phyloP scores from a whole-genome alignment of 2,797 vertebrate genomes.

The Cossypha dichroa region DNA sequence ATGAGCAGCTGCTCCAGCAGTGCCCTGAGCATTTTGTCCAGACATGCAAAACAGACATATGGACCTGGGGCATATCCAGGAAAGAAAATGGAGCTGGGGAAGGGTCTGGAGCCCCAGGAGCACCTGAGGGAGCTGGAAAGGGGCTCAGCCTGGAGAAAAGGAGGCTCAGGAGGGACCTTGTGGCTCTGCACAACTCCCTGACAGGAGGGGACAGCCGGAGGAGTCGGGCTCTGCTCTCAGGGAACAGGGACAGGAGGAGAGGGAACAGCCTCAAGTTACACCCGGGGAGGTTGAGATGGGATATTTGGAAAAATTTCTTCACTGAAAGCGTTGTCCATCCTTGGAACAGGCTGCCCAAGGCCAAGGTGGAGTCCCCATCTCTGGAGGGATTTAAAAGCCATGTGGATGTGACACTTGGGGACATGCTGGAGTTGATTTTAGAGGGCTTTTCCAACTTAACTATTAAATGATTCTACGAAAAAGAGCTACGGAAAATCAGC shows the following conservation, averaged over 20 bases:
- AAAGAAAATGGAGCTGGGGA: background rate
- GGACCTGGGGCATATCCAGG: background rate
- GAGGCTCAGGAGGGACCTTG: background rate
- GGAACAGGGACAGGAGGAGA: background rate
- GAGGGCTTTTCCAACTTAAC: background rate
- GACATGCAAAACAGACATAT: background rate
- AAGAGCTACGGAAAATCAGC: background rate
- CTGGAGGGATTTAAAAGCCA: background rate
- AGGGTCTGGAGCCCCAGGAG: background rate
- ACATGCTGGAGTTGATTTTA: background rate
- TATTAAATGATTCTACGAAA: too few species aligned
- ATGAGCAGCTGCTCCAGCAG: background rate
- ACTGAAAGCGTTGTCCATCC: background rate
- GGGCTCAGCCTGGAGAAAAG: background rate
- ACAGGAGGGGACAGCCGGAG: accelerated
- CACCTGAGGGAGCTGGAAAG: background rate
- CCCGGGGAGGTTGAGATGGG: background rate
- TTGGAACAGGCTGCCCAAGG: background rate
- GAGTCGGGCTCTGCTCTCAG: accelerated
- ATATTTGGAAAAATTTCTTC: background rate
- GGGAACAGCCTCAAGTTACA: accelerated
- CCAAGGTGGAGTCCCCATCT: background rate
- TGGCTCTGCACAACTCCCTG: background rate
- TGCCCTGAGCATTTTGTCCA: background rate
- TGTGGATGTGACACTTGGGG: background rate